These are phyloP conservation scores for Eleutherodactylus coqui DNA, from an alignment of 2,797 vertebrate species.

Conservation along the genomic window DNA sequence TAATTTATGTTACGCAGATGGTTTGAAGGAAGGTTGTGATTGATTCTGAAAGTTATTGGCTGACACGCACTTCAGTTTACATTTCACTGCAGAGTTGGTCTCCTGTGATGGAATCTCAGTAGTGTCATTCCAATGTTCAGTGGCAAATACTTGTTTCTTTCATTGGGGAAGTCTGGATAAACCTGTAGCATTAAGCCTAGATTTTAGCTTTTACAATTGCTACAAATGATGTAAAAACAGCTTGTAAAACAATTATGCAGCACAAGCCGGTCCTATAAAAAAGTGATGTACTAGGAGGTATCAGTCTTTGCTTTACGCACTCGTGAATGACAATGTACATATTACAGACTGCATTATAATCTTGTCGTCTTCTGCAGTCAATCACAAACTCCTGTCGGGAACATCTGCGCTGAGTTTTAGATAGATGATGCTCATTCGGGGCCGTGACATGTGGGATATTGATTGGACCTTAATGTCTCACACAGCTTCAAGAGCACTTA, in stretches of 20 bases:
- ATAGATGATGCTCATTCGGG: constrained; percentile 38
- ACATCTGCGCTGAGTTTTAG: constrained; percentile 53
- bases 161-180: constrained; percentile 5
- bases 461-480: constrained; percentile 34
- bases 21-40: constrained; percentile 26
- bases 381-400: constrained; percentile 39
- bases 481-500: constrained; percentile 33
- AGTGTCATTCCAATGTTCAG: constrained; percentile 37
- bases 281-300: constrained; percentile 3
- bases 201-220: not conserved
- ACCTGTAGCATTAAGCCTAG: constrained; percentile 5
- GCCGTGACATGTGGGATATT: constrained; percentile 39
- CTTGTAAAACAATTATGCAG: constrained; percentile 31
- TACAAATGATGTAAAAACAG: constrained; percentile 7
- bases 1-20: constrained; percentile 54
- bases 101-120: constrained; percentile 45
- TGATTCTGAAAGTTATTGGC: constrained; percentile 23
- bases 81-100: constrained; percentile 4
- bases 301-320: constrained; percentile 17
- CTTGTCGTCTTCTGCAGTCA: constrained; percentile 25
- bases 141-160: constrained; percentile 40
- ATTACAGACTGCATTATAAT: constrained; percentile 27
- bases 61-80: constrained; percentile 45
- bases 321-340: constrained; percentile 16
- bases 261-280: not conserved